Base-by-base conservation (phyloP, 2,888 invertebrate species). In the Apodemia duryi region DNA sequence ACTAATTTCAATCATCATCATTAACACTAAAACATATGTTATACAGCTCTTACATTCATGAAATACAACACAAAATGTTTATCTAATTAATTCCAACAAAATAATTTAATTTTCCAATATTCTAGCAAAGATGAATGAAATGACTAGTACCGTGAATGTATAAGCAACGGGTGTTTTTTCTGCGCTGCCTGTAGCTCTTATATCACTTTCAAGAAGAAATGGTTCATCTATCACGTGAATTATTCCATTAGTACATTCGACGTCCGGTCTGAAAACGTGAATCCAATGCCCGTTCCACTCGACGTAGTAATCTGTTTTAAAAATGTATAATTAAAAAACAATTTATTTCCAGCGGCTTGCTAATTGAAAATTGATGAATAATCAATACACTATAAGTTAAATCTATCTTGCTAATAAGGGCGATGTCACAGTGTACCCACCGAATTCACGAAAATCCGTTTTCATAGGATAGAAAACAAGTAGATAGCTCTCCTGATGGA, bases 191-290 rank as follows among this genome's bases (percentile, higher is more conserved):
- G 94, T 95, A 66, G 96, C 95, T 71, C 94, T 93, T 70, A 98
- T 95, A 85, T 98, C 98, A 76, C 95, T 95, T 77, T 96, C 96
- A 78, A 94, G 94, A 68, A 98, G 91, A 79, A 98, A 95, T 6
- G 98, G 98, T 73, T 94, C 94, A 81, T 98, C 98, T 79, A 98
- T 97, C 70, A 98, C 97, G 85, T 98, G 98, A 74, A 98, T 98
- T 74, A 98, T 96, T 64, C 98, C 98, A 82, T 98, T 98, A 84
- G 97, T 98, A 85, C 98, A 98, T 78, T 97, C 97, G 5, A 99
- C 97, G 84, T 99, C 98, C 35, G 98, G 97, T 71, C 98, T 95
- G 85, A 95, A 95, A 63, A 98, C 96, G 76, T 95, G 95, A 75
- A 97, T 96, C 93, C 94, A 94, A 80, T 95, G 94, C 69, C 95